Conservation (phyloP, 2,888 invertebrate genomes). For the Xiphydria camelus region DNA sequence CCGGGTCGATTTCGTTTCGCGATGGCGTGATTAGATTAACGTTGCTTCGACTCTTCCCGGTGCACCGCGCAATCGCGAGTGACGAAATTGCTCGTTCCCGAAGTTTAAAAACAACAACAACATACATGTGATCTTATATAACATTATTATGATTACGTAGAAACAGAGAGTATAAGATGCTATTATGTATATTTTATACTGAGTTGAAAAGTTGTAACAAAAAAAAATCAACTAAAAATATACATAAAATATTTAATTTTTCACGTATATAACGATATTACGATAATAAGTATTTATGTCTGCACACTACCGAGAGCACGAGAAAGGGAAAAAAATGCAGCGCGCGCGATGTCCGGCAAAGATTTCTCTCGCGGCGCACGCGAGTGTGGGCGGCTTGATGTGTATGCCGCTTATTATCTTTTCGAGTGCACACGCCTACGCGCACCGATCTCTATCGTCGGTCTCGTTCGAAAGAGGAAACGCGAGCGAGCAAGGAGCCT, state of each 20-base stretch:
- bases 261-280: slow-evolving; percentile 26
- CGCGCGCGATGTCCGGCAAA: background rate
- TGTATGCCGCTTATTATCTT: too few species aligned
- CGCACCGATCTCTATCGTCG: slow-evolving; percentile 8
- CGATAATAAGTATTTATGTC: slow-evolving; percentile 26
- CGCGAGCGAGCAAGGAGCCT: background rate
- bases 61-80: background rate
- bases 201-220: slow-evolving; percentile 33
- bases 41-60: background rate
- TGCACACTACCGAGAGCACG: slow-evolving; percentile 1
- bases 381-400: too few species aligned
- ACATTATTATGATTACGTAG: slow-evolving; percentile 44
- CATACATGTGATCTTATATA: slow-evolving; percentile 43
- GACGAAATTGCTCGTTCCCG: slow-evolving; percentile 19
- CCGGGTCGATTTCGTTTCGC: slow-evolving; percentile 16
- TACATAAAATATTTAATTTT: slow-evolving; percentile 34
- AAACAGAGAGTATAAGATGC: slow-evolving; percentile 42
- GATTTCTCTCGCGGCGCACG: too few species aligned
- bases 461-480: slow-evolving; percentile 4
- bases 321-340: background rate
- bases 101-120: slow-evolving; percentile 30
- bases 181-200: slow-evolving; percentile 51
- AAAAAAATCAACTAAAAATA: slow-evolving; percentile 27
- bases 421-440: slow-evolving; percentile 9
- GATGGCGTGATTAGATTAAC: background rate